A percentile compares a stretch with the other conserved stretches of the same genome.
These are phyloP conservation scores for Coptodon rendalli DNA, from an alignment of 2,113 vertebrate species.

Conservation along the genomic window DNA sequence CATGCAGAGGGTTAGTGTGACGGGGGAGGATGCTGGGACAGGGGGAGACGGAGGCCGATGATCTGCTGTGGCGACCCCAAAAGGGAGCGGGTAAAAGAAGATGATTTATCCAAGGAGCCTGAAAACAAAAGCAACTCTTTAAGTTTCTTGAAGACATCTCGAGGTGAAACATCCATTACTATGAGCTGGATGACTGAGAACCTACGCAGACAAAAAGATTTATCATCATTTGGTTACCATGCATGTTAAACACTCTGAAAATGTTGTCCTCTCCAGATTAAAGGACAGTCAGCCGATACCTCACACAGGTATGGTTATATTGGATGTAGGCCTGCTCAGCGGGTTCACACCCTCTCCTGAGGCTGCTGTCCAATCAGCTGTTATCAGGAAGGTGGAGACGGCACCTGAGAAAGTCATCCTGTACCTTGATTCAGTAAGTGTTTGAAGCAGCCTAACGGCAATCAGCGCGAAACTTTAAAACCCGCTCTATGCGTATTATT, in stretches of 20 bases:
- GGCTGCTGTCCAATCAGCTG: constrained; percentile 38
- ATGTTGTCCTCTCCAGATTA: constrained; percentile 53
- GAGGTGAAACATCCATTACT: not conserved
- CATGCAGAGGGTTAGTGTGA: not conserved
- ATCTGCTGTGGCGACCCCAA: not conserved
- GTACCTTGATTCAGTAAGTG: constrained; percentile 86
- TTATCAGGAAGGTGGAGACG: constrained; percentile 75
- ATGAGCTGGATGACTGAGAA: not conserved
- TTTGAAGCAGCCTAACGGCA: not conserved
- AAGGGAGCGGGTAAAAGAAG: not conserved
- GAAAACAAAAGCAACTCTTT: not conserved
- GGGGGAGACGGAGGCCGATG: not conserved
- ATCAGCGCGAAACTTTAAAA: accelerated
- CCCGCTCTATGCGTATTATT: accelerated
- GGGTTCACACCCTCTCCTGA: constrained; percentile 73
- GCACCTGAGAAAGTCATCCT: constrained; percentile 74
- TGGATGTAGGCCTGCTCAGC: constrained; percentile 85
- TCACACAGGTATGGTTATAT: constrained; percentile 80
- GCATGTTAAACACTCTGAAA: not conserved
- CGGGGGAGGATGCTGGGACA: not conserved
- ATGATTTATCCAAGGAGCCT: not conserved
- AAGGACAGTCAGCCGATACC: constrained; percentile 36
- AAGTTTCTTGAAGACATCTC: not conserved
- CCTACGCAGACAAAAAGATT: not conserved
- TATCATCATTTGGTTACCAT: not conserved